Conservation (phyloP, 2,113 vertebrate genomes). For the Pholis gunnellus region DNA sequence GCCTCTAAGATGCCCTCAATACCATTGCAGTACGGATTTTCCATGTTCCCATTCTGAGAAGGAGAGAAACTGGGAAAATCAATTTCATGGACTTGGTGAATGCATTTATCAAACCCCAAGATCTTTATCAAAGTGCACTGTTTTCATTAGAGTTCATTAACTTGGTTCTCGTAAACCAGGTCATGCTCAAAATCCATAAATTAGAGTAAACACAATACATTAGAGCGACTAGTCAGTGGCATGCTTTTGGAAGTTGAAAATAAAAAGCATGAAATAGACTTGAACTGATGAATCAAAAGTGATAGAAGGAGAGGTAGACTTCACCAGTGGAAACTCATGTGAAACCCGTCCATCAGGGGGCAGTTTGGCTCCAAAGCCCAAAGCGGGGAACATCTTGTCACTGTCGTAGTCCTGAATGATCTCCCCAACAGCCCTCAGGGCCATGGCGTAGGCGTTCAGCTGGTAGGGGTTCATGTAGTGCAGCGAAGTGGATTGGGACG, state of each 20-base stretch:
- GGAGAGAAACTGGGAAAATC: slow-evolving; percentile 1
- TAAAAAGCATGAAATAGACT: not conserved
- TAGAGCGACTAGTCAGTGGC: not conserved
- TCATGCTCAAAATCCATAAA: not conserved
- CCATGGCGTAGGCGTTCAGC: slow-evolving; percentile 95
- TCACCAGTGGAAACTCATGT: slow-evolving; percentile 94
- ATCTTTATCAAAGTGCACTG: not conserved
- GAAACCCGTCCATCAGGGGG: slow-evolving; percentile 92
- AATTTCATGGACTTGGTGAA: not conserved
- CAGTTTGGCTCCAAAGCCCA: slow-evolving; percentile 94
- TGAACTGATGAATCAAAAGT: not conserved
- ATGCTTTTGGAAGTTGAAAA: not conserved
- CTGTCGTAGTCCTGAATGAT: slow-evolving; percentile 98
- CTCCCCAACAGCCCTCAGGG: slow-evolving; percentile 92
- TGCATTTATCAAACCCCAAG: not conserved
- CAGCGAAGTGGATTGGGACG: slow-evolving; percentile 93
- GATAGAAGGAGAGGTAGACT: not conserved
- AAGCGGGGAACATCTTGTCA: slow-evolving; percentile 94
- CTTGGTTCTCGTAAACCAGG: not conserved
- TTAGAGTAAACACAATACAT: not conserved
- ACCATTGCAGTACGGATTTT: slow-evolving; percentile 93
- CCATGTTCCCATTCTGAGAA: slow-evolving; percentile 91
- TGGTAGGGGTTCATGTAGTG: slow-evolving; percentile 98
- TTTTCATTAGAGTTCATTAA: not conserved
- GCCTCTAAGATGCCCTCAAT: slow-evolving; percentile 96